phyloP scores from a whole-genome alignment of 1,140 invertebrate genomes.

The Bacillus rossius region DNA sequence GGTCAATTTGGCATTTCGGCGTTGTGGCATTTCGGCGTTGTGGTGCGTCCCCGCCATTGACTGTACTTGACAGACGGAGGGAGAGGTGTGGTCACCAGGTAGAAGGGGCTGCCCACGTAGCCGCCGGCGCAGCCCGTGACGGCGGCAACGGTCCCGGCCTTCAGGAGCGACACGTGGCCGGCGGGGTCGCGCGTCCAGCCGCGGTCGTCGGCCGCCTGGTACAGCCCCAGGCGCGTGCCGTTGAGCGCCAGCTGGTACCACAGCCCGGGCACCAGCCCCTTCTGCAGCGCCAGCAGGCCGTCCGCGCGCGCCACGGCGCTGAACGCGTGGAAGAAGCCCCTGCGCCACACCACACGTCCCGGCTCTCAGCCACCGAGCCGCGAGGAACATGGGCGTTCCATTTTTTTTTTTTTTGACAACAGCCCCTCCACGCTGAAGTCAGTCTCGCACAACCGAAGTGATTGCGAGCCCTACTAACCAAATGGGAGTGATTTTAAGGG shows the following conservation, averaged over 20 bases:
- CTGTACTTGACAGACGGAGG: too few relatives aligned
- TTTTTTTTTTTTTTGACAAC: too few relatives aligned
- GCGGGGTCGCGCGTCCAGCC: constrained; percentile 62
- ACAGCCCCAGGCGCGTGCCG: constrained; percentile 66
- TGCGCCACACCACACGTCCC: too few relatives aligned
- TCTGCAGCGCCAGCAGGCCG: constrained; percentile 74
- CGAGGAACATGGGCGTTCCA: too few relatives aligned
- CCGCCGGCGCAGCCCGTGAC: constrained; percentile 68
- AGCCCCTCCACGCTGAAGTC: too few relatives aligned
- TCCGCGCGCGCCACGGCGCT: constrained; percentile 58
- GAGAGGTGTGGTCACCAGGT: constrained; percentile 51
- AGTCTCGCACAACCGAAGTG: too few relatives aligned
- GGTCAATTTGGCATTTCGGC: too few relatives aligned
- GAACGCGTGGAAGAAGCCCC: constrained; percentile 63
- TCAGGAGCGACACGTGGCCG: constrained; percentile 61
- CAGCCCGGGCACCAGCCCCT: constrained; percentile 78
- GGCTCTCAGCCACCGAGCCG: too few relatives aligned
- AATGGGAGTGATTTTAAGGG: too few relatives aligned
- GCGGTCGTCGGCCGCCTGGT: constrained; percentile 63
- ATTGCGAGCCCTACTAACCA: too few relatives aligned
- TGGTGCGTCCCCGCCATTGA: constrained; percentile 76
- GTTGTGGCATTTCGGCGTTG: too few relatives aligned
- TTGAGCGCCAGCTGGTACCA: constrained; percentile 66
- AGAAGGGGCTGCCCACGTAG: constrained; percentile 72
- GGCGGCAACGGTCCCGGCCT: constrained; percentile 62